Evolutionary conservation across 2,888 invertebrate species (phyloP).

Genomic region (Drosophila borealis): DNA sequence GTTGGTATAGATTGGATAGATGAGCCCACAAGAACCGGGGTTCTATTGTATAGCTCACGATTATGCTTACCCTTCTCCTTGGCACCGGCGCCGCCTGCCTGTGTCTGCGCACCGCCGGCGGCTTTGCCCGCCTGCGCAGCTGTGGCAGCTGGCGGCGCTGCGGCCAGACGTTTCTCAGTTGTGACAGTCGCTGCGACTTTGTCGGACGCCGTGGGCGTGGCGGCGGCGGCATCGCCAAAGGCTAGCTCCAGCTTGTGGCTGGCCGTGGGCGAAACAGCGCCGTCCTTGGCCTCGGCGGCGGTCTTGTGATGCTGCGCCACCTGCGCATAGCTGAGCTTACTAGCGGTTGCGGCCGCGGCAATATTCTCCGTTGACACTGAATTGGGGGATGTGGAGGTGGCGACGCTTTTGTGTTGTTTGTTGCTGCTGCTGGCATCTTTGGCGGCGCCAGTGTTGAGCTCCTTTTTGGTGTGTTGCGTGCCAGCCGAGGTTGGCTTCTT

Average conservation of each 20-base stretch:
- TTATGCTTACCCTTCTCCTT: slow-evolving; percentile 83
- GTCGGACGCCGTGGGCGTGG: slow-evolving; percentile 35
- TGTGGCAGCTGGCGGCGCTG: slow-evolving; percentile 22
- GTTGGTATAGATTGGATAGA: no score
- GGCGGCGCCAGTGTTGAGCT: slow-evolving; percentile 54
- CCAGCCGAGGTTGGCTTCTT: slow-evolving; percentile 77
- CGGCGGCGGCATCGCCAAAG: slow-evolving; percentile 46
- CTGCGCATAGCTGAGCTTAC: slow-evolving; percentile 88
- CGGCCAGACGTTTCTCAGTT: slow-evolving; percentile 57
- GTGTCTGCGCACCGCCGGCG: slow-evolving; percentile 33
- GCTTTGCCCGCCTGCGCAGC: slow-evolving; percentile 41
- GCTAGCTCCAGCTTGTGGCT: slow-evolving; percentile 69
- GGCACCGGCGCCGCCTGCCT: slow-evolving; percentile 60
- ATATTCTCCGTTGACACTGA: slow-evolving; percentile 80
- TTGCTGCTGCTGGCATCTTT: slow-evolving; percentile 70
- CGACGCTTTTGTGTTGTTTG: slow-evolving; percentile 77
- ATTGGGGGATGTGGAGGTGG: slow-evolving; percentile 78
- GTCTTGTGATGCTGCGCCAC: slow-evolving; percentile 89
- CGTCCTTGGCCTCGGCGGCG: slow-evolving; percentile 73
- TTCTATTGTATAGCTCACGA: not conserved
- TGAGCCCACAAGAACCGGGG: no score
- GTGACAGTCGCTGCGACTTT: slow-evolving; percentile 38
- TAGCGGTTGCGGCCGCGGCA: slow-evolving; percentile 70
- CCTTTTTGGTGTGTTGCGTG: slow-evolving; percentile 74
- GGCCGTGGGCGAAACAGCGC: slow-evolving; percentile 63